A percentile compares a stretch with the other conserved stretches of the same genome.
phyloP scores from a whole-genome alignment of 2,113 vertebrate genomes.

The Danionella cerebrum region DNA sequence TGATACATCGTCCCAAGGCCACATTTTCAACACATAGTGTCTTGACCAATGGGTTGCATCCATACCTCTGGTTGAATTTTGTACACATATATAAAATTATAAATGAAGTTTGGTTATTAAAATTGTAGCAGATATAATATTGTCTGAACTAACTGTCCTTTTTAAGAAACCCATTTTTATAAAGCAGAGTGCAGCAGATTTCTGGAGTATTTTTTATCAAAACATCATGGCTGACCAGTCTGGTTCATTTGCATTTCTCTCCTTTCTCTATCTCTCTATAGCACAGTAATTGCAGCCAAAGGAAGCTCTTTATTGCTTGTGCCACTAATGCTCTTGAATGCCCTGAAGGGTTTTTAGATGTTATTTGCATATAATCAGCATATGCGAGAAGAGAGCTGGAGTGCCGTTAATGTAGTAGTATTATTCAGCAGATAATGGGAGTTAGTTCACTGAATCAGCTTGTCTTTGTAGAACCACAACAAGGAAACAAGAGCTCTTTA shows the following conservation, averaged over 20 bases:
- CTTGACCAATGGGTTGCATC: too few relatives aligned
- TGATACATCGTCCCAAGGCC: too few relatives aligned
- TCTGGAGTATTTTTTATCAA: neutral
- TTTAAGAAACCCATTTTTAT: too few relatives aligned
- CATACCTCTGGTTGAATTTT: too few relatives aligned
- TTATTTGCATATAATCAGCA: constrained; percentile 26
- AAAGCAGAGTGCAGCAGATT: neutral
- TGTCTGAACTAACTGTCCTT: too few relatives aligned
- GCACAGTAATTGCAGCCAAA: constrained; percentile 7
- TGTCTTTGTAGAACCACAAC: neutral
- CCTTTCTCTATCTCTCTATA: neutral
- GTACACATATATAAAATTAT: too few relatives aligned
- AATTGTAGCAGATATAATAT: too few relatives aligned
- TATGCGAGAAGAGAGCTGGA: neutral
- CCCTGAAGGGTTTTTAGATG: neutral
- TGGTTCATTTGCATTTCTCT: neutral
- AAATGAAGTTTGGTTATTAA: neutral
- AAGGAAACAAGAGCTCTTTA: neutral
- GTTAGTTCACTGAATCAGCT: neutral
- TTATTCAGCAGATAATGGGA: neutral
- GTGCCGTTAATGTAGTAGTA: neutral
- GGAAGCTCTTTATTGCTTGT: neutral
- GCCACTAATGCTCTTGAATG: neutral
- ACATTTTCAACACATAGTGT: too few relatives aligned
- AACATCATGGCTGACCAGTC: neutral